phyloP scores from a whole-genome alignment of 1,140 invertebrate species.

The Ericerus pela region DNA sequence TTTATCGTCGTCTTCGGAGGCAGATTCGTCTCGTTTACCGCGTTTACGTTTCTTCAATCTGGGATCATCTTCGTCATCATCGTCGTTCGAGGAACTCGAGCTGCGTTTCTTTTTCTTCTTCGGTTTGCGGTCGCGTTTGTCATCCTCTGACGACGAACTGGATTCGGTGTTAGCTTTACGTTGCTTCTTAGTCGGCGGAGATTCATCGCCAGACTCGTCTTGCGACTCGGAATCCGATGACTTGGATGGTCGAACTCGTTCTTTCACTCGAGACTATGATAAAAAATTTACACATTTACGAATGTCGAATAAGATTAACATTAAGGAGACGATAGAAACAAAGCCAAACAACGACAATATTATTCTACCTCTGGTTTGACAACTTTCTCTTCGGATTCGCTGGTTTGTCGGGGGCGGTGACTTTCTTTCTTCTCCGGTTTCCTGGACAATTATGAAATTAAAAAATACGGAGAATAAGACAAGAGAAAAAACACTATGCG shows the following conservation, averaged over 20 bases:
- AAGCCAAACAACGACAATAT: too few species aligned
- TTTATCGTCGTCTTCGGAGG: not conserved
- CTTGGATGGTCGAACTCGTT: not conserved
- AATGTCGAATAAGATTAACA: conserved; percentile 5
- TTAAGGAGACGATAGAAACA: conserved; percentile 11
- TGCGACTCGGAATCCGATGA: not conserved
- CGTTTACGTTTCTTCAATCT: not conserved
- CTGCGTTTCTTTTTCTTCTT: conserved; percentile 16
- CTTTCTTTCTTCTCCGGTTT: not conserved
- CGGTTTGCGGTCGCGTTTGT: conserved; percentile 16
- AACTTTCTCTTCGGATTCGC: not conserved
- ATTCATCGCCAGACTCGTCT: not conserved
- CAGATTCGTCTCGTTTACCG: not conserved
- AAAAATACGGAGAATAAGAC: not conserved
- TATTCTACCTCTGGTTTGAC: not conserved
- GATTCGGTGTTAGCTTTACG: not conserved
- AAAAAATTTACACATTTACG: not conserved
- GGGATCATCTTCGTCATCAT: not conserved
- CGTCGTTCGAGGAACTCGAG: not conserved
- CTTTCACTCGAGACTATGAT: not conserved
- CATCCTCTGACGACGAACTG: conserved; percentile 3
- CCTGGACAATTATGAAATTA: too few species aligned
- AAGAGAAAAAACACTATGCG: not conserved
- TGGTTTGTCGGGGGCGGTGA: not conserved
- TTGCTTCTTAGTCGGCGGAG: not conserved